Evolutionary conservation across 2,888 invertebrate species (phyloP), one percentile per base, ranked within the genome.

Genomic region (Scelioninae gen. 2): DNA sequence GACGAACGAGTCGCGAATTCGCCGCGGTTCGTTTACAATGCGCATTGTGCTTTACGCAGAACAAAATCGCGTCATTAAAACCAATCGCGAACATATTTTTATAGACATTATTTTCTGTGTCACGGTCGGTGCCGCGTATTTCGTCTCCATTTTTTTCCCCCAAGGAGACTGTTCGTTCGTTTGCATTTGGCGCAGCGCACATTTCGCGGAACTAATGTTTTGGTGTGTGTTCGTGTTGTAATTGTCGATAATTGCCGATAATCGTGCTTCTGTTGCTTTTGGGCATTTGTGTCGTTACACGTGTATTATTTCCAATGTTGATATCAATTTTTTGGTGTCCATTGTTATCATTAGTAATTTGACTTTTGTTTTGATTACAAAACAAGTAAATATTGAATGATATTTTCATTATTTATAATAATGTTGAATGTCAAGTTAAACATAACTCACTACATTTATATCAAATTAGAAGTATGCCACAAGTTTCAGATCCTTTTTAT

Each of bases 1-100:
- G 39, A 46, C 78, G 76, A 78, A 74, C 76, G 70, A 76, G 74
- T 63, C 31, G 48, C 46, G 45, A 60, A 55, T 57, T 48, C 19
- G 28, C 22, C 39, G 57, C 48, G 31, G 39, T 31, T 46, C 50
- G 48, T 37, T 70, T 52, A 39, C 64, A 52, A 71, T 55, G 60
- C 16, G 61, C 61, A 61, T 71, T 71, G 70, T 50, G 15, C 13
- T 39, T 39, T n/a, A 31, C 28, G 39, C 28, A 10, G 33, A 25
- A 35, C 35, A n/a, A 13, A 33, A 37, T n/a, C 55, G 52, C 28
- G 52, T 46, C 35, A 45, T 41, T 61, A 48, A 33, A n/a, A n/a
- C 60, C 58, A 45, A 37, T 45, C 28, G 61, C 50, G 33, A 43
- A 33, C 13, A 5, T 48, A 22, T 67, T 67, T 57, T 67, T 67